A percentile compares a stretch with the other conserved stretches of the same genome.
These are phyloP conservation scores for Eulemur rubriventer DNA, from an alignment of 2,797 vertebrate genomes.

Conservation along the genomic window DNA sequence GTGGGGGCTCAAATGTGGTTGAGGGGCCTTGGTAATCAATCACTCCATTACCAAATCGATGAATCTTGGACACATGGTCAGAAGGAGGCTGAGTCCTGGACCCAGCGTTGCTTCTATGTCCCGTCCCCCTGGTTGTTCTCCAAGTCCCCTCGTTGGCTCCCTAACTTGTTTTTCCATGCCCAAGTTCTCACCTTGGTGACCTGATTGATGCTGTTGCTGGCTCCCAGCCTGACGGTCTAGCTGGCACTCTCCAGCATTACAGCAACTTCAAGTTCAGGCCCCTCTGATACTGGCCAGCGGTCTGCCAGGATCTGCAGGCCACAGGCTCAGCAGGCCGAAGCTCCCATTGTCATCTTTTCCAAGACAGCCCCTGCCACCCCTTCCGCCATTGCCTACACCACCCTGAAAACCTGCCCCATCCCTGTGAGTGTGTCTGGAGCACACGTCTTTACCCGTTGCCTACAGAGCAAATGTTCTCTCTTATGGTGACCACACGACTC, in stretches of 20 bases:
- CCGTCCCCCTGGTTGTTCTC: background rate
- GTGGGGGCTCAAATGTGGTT: background rate
- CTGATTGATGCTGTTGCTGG: background rate
- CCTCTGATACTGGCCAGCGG: background rate
- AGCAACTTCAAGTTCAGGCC: background rate
- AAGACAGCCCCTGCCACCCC: background rate
- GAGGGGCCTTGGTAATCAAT: background rate
- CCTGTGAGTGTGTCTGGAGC: background rate
- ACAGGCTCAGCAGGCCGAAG: background rate
- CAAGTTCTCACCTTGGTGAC: background rate
- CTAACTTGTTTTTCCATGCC: background rate
- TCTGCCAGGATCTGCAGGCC: background rate
- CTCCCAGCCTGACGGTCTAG: background rate
- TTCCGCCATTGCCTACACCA: background rate
- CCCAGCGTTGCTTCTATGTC: background rate
- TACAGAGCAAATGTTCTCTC: background rate
- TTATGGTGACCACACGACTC: background rate
- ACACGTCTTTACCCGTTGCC: background rate
- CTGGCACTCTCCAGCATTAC: too few species aligned
- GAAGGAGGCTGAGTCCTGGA: background rate
- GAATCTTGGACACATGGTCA: background rate
- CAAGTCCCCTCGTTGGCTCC: background rate
- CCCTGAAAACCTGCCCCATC: background rate
- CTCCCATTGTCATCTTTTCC: background rate
- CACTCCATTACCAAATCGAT: fast-evolving